phyloP scores from a whole-genome alignment of 2,888 invertebrate species.

The Tridacna gigas region DNA sequence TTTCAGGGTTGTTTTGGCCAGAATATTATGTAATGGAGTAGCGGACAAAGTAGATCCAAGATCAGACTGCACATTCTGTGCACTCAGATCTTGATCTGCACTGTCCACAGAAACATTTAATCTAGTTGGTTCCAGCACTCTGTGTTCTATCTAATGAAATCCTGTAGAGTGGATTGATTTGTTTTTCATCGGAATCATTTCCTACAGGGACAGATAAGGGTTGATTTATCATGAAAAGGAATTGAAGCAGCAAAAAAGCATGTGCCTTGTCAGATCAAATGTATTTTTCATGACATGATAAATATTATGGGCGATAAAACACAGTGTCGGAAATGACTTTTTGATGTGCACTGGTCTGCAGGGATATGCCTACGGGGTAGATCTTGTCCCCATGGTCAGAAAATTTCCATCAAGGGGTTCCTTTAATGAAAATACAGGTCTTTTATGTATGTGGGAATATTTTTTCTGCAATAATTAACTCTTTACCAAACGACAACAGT shows the following conservation, averaged over 20 bases:
- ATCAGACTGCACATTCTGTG: too few species aligned
- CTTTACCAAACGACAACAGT: too few species aligned
- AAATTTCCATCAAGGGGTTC: not conserved
- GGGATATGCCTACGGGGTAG: not conserved
- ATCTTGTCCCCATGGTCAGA: not conserved
- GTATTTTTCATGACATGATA: slow-evolving; percentile 21
- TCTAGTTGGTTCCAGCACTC: too few species aligned
- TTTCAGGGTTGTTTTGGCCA: too few species aligned
- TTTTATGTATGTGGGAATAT: not conserved
- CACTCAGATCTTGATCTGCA: too few species aligned
- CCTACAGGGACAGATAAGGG: too few species aligned
- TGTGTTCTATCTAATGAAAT: too few species aligned
- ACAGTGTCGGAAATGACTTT: slow-evolving; percentile 5
- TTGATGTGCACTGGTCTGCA: slow-evolving; percentile 12
- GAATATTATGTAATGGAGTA: too few species aligned
- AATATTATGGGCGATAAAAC: slow-evolving; percentile 9
- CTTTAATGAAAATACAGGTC: not conserved
- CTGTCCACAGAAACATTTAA: too few species aligned
- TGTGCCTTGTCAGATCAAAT: slow-evolving; percentile 21
- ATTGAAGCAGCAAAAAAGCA: slow-evolving; percentile 3
- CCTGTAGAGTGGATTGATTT: too few species aligned
- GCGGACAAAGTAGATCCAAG: too few species aligned
- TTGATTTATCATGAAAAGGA: not conserved
- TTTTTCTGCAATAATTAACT: not conserved
- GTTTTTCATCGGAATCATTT: too few species aligned